A percentile compares a stretch with the other conserved stretches of the same genome.
phyloP scores from a whole-genome alignment of 1,140 invertebrate genomes.

The Muscidifurax raptorellus region DNA sequence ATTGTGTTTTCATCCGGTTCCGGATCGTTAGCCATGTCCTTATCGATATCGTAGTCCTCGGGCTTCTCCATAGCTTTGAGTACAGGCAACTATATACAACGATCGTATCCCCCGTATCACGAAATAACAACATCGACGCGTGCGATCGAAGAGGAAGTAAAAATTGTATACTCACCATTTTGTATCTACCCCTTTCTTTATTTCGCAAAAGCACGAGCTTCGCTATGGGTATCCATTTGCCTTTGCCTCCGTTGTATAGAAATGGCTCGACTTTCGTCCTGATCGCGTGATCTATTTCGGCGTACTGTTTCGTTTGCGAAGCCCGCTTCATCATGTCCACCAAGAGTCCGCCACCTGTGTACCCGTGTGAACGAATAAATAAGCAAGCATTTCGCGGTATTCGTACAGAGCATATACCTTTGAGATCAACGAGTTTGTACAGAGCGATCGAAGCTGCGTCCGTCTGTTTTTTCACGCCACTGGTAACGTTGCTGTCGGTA shows the following conservation, averaged over 20 bases:
- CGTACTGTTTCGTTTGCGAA: slow-evolving; percentile 90
- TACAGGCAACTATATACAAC: slow-evolving; percentile 81
- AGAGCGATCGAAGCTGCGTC: slow-evolving; percentile 86
- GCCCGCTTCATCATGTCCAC: slow-evolving; percentile 96
- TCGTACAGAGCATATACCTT: too few relatives aligned
- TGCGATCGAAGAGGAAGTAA: background rate
- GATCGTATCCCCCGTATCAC: background rate
- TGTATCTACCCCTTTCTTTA: slow-evolving; percentile 87
- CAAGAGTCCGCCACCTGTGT: slow-evolving; percentile 89
- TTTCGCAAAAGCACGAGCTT: slow-evolving; percentile 92
- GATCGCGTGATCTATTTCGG: slow-evolving; percentile 92
- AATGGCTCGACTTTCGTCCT: slow-evolving; percentile 94
- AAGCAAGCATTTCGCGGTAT: background rate
- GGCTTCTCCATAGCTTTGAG: slow-evolving; percentile 87
- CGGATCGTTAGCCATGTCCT: slow-evolving; percentile 75
- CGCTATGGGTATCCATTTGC: slow-evolving; percentile 90
- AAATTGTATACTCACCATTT: slow-evolving; percentile 78
- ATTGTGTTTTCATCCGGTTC: slow-evolving; percentile 69
- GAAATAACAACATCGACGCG: background rate
- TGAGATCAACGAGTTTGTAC: slow-evolving; percentile 90
- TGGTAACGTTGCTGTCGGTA: slow-evolving; percentile 93
- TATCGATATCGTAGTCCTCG: slow-evolving; percentile 87
- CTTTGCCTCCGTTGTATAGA: slow-evolving; percentile 94
- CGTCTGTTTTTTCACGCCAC: slow-evolving; percentile 93
- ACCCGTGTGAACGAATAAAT: background rate